Evolutionary conservation across 2,888 invertebrate species (phyloP), one percentile per base, ranked within the genome.

Genomic region (Acleris cristana): DNA sequence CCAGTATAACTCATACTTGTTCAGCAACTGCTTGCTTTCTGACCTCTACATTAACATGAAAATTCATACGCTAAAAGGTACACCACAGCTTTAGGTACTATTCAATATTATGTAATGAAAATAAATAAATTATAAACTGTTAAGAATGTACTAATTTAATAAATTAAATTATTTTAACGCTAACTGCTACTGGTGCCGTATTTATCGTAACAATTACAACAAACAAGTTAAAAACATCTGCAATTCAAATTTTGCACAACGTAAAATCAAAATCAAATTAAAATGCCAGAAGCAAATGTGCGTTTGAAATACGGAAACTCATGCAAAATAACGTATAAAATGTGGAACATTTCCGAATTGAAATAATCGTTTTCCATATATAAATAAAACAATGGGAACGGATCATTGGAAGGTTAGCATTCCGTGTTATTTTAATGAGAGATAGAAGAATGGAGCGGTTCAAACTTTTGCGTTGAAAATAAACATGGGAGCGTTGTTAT

Each of bases 351-450:
- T 44, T 23, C 56, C 7, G 21, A 34, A 44, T 14, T 40, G 2
- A 21, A 56, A 56, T 21, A 19, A 16, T 40, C 16, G 56, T 40
- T 44, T 56, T 44, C 23, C 21, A 21, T 48, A 16, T 2, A 48
- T 48, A 7, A 48, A 48, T n/a, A 56, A 18, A n/a, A 3, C 14
- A 55, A 54, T 34, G 3, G 4, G 19, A 55, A 55, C 40, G 40
- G 40, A 40, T 55, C 19, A 26, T 40, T 40, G 52, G 40, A 40
- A 19, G 34, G 54, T n/a, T 54, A 6, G 7, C 3, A 55, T 14
- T 16, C 16, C 40, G 55, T 55, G 40, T 55, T 55, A 55, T 55
- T 40, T 55, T 55, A 40, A 19, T 19, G 40, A 34, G 12, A 19
- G 55, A 34, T 40, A 5, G 14, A 40, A 14, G 14, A 14, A 40